Percentiles rank a stretch among this genome's conserved stretches.
These are phyloP conservation scores for Papilio demoleus DNA, from an alignment of 2,888 invertebrate species.

Conservation along the genomic window DNA sequence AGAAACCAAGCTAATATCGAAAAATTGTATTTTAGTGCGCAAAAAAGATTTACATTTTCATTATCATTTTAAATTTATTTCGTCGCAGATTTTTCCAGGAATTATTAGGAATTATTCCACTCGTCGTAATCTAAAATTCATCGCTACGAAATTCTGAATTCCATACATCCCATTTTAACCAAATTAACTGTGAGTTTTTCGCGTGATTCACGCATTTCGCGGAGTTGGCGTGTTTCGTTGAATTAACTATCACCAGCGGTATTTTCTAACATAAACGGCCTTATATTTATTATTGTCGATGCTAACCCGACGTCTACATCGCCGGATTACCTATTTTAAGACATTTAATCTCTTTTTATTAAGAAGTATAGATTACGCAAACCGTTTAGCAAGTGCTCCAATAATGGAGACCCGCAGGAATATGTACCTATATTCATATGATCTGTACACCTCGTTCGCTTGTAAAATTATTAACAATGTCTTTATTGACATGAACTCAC, in stretches of 20 bases:
- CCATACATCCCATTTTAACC: slow-evolving; percentile 3
- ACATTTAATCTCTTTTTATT: too few relatives aligned
- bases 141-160: slow-evolving; percentile 21
- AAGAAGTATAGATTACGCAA: too few relatives aligned
- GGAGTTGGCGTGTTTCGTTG: slow-evolving; percentile 5
- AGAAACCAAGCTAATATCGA: too few relatives aligned
- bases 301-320: too few relatives aligned
- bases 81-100: neutral
- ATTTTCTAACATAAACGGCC: slow-evolving; percentile 3
- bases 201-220: slow-evolving; percentile 20
- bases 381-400: neutral
- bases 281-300: too few relatives aligned
- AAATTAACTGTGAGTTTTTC: slow-evolving; percentile 14
- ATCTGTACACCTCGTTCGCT: neutral
- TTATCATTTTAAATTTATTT: neutral
- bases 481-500: slow-evolving; percentile 7
- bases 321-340: too few relatives aligned
- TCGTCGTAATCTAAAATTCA: neutral
- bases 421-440: neutral
- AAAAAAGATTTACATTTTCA: too few relatives aligned
- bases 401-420: neutral
- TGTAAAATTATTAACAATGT: slow-evolving; percentile 4
- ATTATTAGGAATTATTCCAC: neutral
- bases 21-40: too few relatives aligned
- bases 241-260: slow-evolving; percentile 14